A percentile compares a stretch with the other conserved stretches of the same genome.
phyloP scores from a whole-genome alignment of 2,888 invertebrate genomes.

The Harmothoe impar region DNA sequence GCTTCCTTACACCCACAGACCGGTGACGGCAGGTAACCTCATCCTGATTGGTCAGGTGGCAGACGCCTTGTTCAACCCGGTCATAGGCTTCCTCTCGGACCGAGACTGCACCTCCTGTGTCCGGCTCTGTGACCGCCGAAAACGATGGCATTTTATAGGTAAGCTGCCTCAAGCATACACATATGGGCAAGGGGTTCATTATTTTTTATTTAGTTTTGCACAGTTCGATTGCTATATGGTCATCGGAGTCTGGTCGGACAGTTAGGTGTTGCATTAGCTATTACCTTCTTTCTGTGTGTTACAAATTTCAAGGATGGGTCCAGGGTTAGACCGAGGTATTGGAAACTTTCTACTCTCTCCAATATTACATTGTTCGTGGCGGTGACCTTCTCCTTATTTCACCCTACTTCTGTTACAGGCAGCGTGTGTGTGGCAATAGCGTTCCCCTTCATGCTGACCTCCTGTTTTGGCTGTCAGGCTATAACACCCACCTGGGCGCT shows the following conservation, averaged over 20 bases:
- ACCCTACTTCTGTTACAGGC: slow-evolving; percentile 86
- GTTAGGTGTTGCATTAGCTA: too few species aligned
- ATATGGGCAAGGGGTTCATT: not conserved
- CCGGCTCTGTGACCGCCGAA: slow-evolving; percentile 90
- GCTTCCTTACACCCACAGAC: not conserved
- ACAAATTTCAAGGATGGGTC: too few species aligned
- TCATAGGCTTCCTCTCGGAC: slow-evolving; percentile 93
- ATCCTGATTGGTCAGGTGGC: slow-evolving; percentile 91
- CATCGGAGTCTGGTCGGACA: too few species aligned
- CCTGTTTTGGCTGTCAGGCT: slow-evolving; percentile 88
- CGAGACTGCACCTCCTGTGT: slow-evolving; percentile 85
- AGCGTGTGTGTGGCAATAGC: slow-evolving; percentile 88
- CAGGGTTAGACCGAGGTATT: too few species aligned
- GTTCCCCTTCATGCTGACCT: slow-evolving; percentile 94
- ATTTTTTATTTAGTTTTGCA: too few species aligned
- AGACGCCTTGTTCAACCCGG: slow-evolving; percentile 93
- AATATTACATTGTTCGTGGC: too few species aligned
- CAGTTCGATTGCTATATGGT: too few species aligned
- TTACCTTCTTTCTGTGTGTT: too few species aligned
- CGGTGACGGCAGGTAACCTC: slow-evolving; percentile 70
- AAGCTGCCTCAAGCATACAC: too few species aligned
- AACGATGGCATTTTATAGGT: slow-evolving; percentile 95
- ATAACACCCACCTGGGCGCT: slow-evolving; percentile 84
- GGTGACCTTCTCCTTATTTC: too few species aligned
- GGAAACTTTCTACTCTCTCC: too few species aligned